Base-by-base conservation (phyloP, 2,113 vertebrate species). In the Xiphophorus maculatus region DNA sequence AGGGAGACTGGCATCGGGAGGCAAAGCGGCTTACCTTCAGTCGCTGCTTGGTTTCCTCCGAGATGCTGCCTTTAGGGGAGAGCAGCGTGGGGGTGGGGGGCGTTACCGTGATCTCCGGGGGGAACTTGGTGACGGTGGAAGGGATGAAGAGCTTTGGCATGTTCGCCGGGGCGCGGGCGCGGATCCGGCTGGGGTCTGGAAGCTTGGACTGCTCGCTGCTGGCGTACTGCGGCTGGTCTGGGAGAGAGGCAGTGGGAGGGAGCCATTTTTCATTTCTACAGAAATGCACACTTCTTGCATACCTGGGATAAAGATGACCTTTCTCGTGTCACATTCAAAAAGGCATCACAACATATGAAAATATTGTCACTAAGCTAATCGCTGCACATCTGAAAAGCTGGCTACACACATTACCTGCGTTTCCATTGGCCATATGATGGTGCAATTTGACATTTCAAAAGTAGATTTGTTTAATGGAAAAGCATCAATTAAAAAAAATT, bases 61-160 rank as follows among this genome's bases (percentile, higher is more conserved):
- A 99, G 92, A 99, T 96, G 94, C 98, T 98, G 94, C 98, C 97
- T 93, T 98, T 98, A 67, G 98, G 98, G 30, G 98, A 99, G 76
- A 99, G 97, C 58, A 99, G 95, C 25, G 98, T 99, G 69, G 98
- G 98, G 10, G 98, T 99, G 30, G 98, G 97, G 4, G 98, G 98
- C 0, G 98, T 99, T 82, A 99, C 97, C 9, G 97, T 99, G 94
- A 99, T 99, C 93, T 99, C 98, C 2, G 98, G 98, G 7, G 98
- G 98, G 90, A 97, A 99, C 94, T 98, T 99, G 92, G 96, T 94
- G 74, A 96, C 88, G 3, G 95, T 94, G 28, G 97, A 96, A 61
- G 98, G 97, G 91, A 99, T 99, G 92, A 98, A 96, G 90, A 99
- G 95, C 95, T 99, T 99, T 94, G 98, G 98, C 97, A 99, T 96